Conservation (phyloP, 35 echinoderm and acorn worm genomes). For the Apostichopus japonicus region DNA sequence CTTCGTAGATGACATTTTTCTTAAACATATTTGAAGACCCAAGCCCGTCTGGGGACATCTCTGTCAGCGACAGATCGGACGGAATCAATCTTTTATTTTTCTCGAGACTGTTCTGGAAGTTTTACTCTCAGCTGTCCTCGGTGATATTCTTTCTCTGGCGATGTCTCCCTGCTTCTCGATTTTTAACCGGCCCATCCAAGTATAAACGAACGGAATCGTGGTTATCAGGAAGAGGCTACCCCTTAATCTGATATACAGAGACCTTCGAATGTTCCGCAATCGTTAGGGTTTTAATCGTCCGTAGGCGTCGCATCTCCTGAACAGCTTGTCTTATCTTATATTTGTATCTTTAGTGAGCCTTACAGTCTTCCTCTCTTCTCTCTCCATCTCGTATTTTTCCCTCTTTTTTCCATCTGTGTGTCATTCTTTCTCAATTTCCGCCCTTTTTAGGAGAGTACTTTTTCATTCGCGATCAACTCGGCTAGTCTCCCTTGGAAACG, state of each 20-base stretch:
- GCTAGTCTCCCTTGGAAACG: constrained; percentile 1
- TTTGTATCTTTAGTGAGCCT: neutral
- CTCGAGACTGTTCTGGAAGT: neutral
- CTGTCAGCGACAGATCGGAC: neutral
- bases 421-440: constrained; percentile 19
- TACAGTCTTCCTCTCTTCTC: neutral
- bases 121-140: neutral
- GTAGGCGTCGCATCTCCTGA: neutral
- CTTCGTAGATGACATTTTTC: neutral
- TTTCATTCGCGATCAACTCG: neutral
- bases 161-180: neutral
- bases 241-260: neutral
- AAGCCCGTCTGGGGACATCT: neutral
- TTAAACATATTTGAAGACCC: neutral
- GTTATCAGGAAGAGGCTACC: neutral
- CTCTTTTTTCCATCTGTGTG: neutral
- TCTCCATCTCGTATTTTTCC: neutral
- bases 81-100: neutral
- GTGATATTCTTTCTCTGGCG: neutral
- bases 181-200: neutral
- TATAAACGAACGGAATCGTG: neutral
- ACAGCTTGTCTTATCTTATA: constrained; percentile 22
- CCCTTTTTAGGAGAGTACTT: constrained; percentile 17
- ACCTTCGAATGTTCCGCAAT: neutral
- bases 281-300: neutral